Evolutionary conservation across 2,113 vertebrate genomes (phyloP).

Genomic region (Cyanoramphus novaezelandiae): DNA sequence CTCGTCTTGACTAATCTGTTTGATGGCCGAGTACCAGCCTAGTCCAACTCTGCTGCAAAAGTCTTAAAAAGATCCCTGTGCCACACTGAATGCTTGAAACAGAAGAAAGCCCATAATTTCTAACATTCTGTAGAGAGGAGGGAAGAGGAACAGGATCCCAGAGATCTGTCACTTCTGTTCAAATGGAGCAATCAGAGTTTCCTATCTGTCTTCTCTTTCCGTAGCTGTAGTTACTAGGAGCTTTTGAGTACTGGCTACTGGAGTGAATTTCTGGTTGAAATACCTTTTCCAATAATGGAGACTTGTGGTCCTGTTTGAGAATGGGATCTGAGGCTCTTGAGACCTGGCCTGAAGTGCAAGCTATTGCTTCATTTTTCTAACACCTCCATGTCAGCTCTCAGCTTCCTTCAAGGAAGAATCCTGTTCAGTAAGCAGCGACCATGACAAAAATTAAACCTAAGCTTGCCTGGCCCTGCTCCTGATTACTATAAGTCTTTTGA

Average conservation of each 20-base stretch:
- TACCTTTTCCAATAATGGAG: not conserved
- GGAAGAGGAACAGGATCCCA: not conserved
- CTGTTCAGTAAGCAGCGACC: not conserved
- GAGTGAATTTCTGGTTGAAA: not conserved
- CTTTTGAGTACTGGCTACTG: not conserved
- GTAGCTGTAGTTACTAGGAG: not conserved
- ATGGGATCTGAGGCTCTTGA: not conserved
- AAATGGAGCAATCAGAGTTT: not conserved
- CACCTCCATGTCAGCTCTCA: not conserved
- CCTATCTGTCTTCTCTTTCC: not conserved
- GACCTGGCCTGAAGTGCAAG: not conserved
- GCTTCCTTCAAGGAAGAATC: not conserved
- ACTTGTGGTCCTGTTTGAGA: not conserved
- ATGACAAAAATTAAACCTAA: conserved; percentile 48
- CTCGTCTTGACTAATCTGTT: not conserved
- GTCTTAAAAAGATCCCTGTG: not conserved
- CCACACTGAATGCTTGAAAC: not conserved
- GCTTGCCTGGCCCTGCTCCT: not conserved
- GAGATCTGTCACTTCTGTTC: rapidly evolving
- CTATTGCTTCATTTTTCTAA: not conserved
- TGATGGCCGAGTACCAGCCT: not conserved
- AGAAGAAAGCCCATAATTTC: not conserved
- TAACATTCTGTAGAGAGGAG: not conserved
- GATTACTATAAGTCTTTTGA: not conserved
- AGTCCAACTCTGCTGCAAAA: not conserved